These are phyloP conservation scores for Apolygus lucorum DNA, from an alignment of 1,140 invertebrate genomes.

Conservation along the genomic window DNA sequence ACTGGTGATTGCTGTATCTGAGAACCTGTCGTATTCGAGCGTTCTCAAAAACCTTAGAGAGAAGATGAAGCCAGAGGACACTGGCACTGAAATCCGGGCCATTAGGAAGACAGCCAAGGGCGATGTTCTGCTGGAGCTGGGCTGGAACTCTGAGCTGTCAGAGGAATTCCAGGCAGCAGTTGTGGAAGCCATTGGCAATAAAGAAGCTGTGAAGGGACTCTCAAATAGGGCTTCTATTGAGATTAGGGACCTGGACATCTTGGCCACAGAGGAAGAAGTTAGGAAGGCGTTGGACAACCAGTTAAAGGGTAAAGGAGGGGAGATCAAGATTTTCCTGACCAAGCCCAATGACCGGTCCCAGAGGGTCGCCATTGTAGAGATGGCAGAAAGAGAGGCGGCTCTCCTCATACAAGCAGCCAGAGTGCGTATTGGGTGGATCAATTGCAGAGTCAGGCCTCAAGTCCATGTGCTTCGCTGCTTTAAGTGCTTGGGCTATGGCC, in stretches of 20 bases:
- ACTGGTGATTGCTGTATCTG: not conserved
- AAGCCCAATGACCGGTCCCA: not conserved
- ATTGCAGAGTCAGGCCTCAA: not conserved
- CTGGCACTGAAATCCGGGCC: not conserved
- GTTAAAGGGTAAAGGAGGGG: not conserved
- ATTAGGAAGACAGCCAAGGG: not conserved
- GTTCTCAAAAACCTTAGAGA: not conserved
- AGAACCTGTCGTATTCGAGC: not conserved
- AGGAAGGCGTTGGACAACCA: not conserved
- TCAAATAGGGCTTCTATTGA: not conserved
- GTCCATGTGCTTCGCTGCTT: not conserved
- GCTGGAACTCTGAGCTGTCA: not conserved
- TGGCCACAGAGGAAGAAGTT: not conserved
- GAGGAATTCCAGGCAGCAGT: not conserved
- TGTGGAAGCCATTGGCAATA: not conserved
- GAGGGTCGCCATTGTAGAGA: not conserved
- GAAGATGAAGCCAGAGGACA: not conserved
- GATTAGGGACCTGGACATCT: not conserved
- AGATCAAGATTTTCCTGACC: not conserved
- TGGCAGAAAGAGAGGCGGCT: not conserved
- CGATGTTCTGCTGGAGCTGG: not conserved
- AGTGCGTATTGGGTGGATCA: not conserved
- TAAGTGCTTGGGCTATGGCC: not conserved
- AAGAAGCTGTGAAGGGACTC: not conserved
- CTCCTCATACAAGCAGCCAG: not conserved